These are phyloP conservation scores for Coelogynopora nodosa DNA, from an alignment of 2,888 invertebrate genomes.

Conservation along the genomic window DNA sequence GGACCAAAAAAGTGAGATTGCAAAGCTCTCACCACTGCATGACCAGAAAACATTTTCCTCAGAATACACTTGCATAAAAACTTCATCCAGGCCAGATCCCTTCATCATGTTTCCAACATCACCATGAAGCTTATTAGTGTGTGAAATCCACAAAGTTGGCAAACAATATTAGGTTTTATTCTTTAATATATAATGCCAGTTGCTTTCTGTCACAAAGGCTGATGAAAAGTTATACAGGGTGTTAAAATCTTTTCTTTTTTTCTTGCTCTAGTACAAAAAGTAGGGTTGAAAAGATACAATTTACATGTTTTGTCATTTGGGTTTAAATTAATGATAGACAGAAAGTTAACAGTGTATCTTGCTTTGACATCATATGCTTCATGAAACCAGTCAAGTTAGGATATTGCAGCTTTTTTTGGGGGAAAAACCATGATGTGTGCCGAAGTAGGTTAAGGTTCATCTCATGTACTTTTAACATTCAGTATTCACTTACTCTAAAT, in stretches of 20 bases:
- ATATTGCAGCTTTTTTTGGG: background rate
- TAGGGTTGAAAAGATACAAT: background rate
- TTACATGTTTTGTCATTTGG: background rate
- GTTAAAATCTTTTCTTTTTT: background rate
- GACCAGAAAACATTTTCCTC: background rate
- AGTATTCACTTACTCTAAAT: background rate
- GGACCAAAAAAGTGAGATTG: background rate
- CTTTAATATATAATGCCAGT: background rate
- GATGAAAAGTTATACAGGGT: background rate
- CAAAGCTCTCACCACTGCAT: background rate
- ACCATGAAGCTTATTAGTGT: background rate
- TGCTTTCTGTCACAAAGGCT: background rate
- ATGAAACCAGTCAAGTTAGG: background rate
- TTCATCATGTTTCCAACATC: background rate
- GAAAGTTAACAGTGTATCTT: background rate
- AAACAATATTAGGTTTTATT: background rate
- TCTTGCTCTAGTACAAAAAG: background rate
- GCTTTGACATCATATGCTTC: background rate
- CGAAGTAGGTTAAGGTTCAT: too few species aligned
- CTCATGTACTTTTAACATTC: too few species aligned
- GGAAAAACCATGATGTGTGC: background rate
- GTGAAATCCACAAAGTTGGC: background rate
- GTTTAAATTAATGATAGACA: background rate
- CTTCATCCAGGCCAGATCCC: background rate
- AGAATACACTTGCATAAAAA: background rate